Conservation (phyloP, 2,113 vertebrate genomes). For the Scytalopus superciliaris region DNA sequence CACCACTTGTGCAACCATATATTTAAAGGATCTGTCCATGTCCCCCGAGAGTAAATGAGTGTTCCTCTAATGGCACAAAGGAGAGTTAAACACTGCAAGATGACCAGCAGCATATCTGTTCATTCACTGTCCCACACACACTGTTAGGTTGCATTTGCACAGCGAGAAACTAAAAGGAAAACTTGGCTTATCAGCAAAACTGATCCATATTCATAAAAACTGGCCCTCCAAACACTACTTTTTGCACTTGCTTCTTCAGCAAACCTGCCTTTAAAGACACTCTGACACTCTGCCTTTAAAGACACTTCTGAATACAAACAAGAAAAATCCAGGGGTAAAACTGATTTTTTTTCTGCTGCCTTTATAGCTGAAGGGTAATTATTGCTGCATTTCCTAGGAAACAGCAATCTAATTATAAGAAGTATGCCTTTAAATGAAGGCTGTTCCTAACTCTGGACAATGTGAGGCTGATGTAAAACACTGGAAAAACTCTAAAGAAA, state of each 20-base stretch:
- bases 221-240: neutral
- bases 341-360: neutral
- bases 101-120: neutral
- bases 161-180: neutral
- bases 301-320: neutral
- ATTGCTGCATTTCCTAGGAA: conserved; percentile 23
- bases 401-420: neutral
- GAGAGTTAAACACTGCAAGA: too few relatives aligned
- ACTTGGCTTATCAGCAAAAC: neutral
- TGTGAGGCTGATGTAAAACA: neutral
- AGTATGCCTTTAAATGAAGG: neutral
- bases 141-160: neutral
- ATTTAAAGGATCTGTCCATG: neutral
- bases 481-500: neutral
- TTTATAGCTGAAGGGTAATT: conserved; percentile 9
- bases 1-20: neutral
- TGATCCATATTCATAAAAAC: neutral
- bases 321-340: neutral
- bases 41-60: accelerated
- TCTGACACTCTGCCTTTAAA: neutral
- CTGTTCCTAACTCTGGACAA: neutral
- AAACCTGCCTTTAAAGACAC: neutral
- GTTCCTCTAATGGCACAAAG: neutral
- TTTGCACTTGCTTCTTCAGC: neutral
- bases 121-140: neutral